Base-by-base conservation (phyloP, 1,140 invertebrate species). In the Nylanderia fulva region DNA sequence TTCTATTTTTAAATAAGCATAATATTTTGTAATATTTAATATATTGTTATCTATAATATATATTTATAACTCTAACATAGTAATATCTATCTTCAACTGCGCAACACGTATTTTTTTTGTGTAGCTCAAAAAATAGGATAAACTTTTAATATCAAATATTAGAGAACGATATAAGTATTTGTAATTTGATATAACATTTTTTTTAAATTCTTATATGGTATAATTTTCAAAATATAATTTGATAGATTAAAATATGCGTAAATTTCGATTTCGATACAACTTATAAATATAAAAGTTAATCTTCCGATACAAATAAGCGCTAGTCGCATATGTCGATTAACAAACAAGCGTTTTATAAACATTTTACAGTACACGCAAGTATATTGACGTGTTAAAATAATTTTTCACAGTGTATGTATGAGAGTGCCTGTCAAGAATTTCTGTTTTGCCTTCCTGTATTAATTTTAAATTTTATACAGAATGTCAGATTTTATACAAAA, bases 321-420 rank as follows among this genome's bases (percentile, higher is more conserved):
- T 52, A 15, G 3, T 18, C 61, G 15, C 15, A 64, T 8, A 56
- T 13, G 2, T 64, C 29, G 3, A 66, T 79, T 18, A 79, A 66
- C 7, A 2, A 64, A 27, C 27, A 66, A 79, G 21, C 36, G 0
- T 79, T 79, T 66, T 66, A 45, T 79, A 39, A 56, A 60, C 76
- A 58, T 48, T 61, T 76, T 76, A 42, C 13, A 72, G 5, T 82
- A 33, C 60, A 48, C 0, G 33, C 27, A 58, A 6, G 45, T 24
- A 69, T 24, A 42, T 58, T 72, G 24, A 74, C 15, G 7, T 3
- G 9, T 83, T 61, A n/a, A 74, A 61, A 72, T 54, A 74, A 74
- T 74, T 6, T 60, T 45, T 74, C 36, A 45, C 60, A 42, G 27
- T 15, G 15, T 33, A 71, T 27, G 18, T 36, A 33, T 29, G 18